Evolutionary conservation across 1,140 invertebrate genomes (phyloP).

Genomic region (Whitmania pigra): DNA sequence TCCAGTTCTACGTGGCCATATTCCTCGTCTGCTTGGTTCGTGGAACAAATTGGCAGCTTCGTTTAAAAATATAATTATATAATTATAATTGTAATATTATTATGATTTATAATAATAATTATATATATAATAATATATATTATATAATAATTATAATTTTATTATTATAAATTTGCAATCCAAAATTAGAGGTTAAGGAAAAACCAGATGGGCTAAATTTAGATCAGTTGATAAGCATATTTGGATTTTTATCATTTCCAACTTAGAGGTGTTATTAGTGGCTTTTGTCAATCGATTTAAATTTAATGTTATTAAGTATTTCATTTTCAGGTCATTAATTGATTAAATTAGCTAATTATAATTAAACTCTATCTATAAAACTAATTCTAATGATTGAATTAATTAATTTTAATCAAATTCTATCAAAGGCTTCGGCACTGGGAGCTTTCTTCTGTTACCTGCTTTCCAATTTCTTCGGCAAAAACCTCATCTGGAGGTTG

Average conservation of each 20-base stretch:
- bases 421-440: constrained; percentile 68
- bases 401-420: constrained; percentile 23
- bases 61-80: no score
- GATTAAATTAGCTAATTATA: no score
- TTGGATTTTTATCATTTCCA: neutral
- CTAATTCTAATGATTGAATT: constrained; percentile 7
- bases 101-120: no score
- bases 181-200: no score
- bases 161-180: constrained; percentile 7
- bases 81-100: no score
- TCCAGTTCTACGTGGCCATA: constrained; percentile 78
- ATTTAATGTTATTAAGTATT: neutral
- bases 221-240: no score
- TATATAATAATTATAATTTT: no score
- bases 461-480: constrained; percentile 74
- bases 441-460: constrained; percentile 91
- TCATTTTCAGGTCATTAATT: neutral
- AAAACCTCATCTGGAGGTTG: constrained; percentile 68
- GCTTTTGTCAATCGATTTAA: neutral
- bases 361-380: neutral
- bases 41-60: constrained; percentile 23
- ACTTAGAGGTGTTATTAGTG: neutral
- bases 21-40: constrained; percentile 70
- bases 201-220: neutral
- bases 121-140: no score